Evolutionary conservation across 2,888 invertebrate species (phyloP).

Genomic region (Synanthedon tipuliformis): DNA sequence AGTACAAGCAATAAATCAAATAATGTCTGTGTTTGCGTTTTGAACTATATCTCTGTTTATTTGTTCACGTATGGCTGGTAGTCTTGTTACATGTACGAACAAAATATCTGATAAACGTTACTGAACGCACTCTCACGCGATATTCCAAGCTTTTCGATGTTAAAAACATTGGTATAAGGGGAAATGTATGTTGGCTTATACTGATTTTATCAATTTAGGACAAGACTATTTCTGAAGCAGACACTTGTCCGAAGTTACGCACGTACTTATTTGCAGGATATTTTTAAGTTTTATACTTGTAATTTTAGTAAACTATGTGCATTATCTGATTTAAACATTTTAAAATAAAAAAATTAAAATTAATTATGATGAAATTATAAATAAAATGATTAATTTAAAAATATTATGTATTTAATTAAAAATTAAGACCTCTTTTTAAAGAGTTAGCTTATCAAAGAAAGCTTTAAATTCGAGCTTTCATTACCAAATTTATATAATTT

Average conservation of each 20-base stretch:
- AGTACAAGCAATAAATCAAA: constrained; percentile 18
- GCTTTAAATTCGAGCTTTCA: too few species aligned
- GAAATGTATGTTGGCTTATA: not conserved
- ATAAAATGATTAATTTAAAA: too few species aligned
- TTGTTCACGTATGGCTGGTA: constrained; percentile 25
- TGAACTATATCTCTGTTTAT: constrained; percentile 25
- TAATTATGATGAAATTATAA: too few species aligned
- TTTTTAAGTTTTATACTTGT: too few species aligned
- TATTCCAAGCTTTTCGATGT: constrained; percentile 20
- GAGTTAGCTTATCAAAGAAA: too few species aligned
- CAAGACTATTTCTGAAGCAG: not conserved
- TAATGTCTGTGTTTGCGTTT: constrained; percentile 13
- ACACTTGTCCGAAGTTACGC: not conserved
- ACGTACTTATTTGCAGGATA: too few species aligned
- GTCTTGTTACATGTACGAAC: constrained; percentile 38
- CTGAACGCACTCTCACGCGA: constrained; percentile 33
- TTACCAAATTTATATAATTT: too few species aligned
- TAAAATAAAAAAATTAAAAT: too few species aligned
- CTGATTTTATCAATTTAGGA: not conserved
- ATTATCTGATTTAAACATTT: too few species aligned
- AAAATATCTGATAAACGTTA: constrained; percentile 35
- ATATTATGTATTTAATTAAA: too few species aligned
- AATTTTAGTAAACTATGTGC: too few species aligned
- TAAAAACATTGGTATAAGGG: constrained; percentile 1
- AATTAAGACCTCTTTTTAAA: too few species aligned